These are phyloP conservation scores for Choloepus didactylus DNA, from an alignment of 2,797 vertebrate genomes.

Conservation along the genomic window DNA sequence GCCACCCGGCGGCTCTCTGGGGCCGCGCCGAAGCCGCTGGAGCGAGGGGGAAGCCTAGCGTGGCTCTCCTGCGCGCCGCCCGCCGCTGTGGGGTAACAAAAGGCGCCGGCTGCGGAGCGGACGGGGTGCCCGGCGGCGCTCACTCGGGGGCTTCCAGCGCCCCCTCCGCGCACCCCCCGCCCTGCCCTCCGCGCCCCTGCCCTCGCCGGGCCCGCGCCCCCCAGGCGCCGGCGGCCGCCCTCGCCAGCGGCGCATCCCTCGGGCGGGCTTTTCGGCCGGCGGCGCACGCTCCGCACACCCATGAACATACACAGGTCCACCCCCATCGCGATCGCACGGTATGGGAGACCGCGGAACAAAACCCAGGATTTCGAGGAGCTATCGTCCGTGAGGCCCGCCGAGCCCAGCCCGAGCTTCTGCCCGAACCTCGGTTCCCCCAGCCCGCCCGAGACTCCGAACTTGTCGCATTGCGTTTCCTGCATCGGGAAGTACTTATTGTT, in stretches of 20 bases:
- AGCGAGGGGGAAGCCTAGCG: slow-evolving; percentile 42
- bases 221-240: slow-evolving; percentile 85
- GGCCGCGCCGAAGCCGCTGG: background rate
- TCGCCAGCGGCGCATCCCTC: slow-evolving; percentile 82
- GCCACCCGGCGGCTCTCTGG: background rate
- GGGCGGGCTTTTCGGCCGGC: slow-evolving; percentile 82
- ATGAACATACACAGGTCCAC: slow-evolving; percentile 99
- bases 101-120: slow-evolving; percentile 64
- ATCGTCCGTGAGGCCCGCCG: slow-evolving; percentile 95
- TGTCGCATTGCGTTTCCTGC: slow-evolving; percentile 99
- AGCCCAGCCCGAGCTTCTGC: slow-evolving; percentile 97
- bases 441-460: slow-evolving; percentile 98
- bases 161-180: background rate
- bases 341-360: slow-evolving; percentile 99
- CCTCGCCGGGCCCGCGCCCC: slow-evolving; percentile 65
- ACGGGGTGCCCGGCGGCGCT: slow-evolving; percentile 59
- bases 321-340: slow-evolving; percentile 99
- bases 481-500: slow-evolving; percentile 99
- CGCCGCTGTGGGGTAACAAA: slow-evolving; percentile 78
- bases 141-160: slow-evolving; percentile 57
- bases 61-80: slow-evolving; percentile 40
- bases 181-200: slow-evolving; percentile 17
- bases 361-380: slow-evolving; percentile 98
- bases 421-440: slow-evolving; percentile 99
- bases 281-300: slow-evolving; percentile 91